phyloP scores from a whole-genome alignment of 1,140 invertebrate species.

The Solenopsis fugax region DNA sequence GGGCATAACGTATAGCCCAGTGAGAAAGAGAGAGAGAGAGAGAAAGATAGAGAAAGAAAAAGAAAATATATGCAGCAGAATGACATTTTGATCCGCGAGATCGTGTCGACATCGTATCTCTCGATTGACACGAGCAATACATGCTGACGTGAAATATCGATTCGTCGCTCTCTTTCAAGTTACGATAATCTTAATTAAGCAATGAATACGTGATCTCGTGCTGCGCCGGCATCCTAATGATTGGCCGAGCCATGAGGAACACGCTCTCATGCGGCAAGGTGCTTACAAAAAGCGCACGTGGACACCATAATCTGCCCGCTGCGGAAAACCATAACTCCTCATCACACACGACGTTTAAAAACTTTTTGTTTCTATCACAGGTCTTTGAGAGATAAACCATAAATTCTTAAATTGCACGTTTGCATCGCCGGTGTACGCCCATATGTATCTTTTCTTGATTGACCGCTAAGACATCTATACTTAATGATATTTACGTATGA shows the following conservation, averaged over 20 bases:
- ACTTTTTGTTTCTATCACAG: slow-evolving; percentile 32
- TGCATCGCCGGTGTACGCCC: background rate
- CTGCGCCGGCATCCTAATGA: slow-evolving; percentile 39
- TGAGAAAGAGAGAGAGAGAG: background rate
- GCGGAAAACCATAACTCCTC: slow-evolving; percentile 46
- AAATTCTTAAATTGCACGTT: slow-evolving; percentile 40
- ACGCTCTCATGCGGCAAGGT: background rate
- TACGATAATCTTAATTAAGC: slow-evolving; percentile 62
- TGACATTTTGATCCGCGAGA: background rate
- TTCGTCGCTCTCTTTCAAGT: slow-evolving; percentile 33
- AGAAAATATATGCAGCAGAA: background rate
- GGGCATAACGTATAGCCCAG: background rate
- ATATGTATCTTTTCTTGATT: background rate
- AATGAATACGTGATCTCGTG: slow-evolving; percentile 52
- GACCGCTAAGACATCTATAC: background rate
- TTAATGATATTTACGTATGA: background rate
- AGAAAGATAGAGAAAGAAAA: background rate
- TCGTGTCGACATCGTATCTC: slow-evolving; percentile 15
- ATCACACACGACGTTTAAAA: slow-evolving; percentile 36
- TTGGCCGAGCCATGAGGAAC: slow-evolving; percentile 26
- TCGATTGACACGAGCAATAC: slow-evolving; percentile 12
- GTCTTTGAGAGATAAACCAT: background rate
- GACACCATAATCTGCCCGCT: slow-evolving; percentile 13
- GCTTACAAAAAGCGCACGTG: slow-evolving; percentile 8
- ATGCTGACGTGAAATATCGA: slow-evolving; percentile 9